A percentile compares a stretch with the other conserved stretches of the same genome.
Evolutionary conservation across 1,140 invertebrate genomes (phyloP).

Genomic region (Hetaerina americana): DNA sequence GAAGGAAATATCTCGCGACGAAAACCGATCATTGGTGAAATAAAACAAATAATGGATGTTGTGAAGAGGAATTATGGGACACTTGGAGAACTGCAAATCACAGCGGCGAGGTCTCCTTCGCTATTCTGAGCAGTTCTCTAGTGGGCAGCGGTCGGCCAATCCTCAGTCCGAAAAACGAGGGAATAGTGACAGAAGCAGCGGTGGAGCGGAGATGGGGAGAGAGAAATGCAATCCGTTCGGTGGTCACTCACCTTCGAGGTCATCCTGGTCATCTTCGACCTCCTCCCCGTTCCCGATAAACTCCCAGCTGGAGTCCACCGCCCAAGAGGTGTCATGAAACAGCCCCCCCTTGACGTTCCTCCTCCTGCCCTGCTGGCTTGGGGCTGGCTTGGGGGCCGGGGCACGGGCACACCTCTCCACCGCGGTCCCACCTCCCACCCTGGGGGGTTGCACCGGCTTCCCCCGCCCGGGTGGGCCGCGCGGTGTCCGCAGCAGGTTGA

Average conservation of each 20-base stretch:
- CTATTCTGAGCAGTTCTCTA: too few species aligned
- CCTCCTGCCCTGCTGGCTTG: neutral
- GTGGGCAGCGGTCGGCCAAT: too few species aligned
- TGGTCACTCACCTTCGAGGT: neutral
- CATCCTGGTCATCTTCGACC: neutral
- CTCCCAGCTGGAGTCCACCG: conserved; percentile 75
- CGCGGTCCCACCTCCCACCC: conserved; percentile 27
- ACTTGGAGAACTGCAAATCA: too few species aligned
- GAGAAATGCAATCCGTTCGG: neutral
- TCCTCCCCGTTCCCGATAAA: conserved; percentile 44
- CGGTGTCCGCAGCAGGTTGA: neutral
- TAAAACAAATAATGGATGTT: too few species aligned
- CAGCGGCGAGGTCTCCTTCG: too few species aligned
- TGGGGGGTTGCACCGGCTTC: conserved; percentile 57
- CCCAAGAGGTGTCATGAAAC: conserved; percentile 51
- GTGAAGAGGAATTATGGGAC: too few species aligned
- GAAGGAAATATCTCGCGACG: too few species aligned
- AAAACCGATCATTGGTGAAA: too few species aligned
- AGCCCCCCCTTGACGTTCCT: neutral
- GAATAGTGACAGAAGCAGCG: too few species aligned
- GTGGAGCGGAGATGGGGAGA: too few species aligned
- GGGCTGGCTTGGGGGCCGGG: conserved; percentile 33
- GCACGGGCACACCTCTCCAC: conserved; percentile 25
- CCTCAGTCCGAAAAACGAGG: too few species aligned
- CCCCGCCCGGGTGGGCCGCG: conserved; percentile 25